Conservation (phyloP, 2,113 vertebrate genomes). For the Chlorodrepanis virens region DNA sequence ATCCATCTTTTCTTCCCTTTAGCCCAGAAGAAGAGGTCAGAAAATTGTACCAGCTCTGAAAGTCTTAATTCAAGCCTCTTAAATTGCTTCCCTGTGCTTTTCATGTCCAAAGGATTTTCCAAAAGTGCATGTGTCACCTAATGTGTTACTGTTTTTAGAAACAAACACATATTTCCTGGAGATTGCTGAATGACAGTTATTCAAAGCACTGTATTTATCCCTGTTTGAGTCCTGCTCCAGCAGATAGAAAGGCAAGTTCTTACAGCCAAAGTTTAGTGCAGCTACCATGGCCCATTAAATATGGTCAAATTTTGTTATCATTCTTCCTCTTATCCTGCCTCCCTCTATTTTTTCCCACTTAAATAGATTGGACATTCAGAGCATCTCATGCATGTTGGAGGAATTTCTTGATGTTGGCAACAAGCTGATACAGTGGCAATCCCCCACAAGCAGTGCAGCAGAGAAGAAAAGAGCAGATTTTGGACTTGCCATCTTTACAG, state of each 20-base stretch:
- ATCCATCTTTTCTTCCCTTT: background rate
- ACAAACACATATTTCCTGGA: constrained; percentile 22
- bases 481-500: background rate
- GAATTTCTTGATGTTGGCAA: background rate
- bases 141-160: constrained; percentile 13
- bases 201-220: background rate
- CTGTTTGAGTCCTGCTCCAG: background rate
- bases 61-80: background rate
- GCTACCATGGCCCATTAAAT: background rate
- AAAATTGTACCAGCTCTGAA: background rate
- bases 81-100: background rate
- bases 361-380: background rate
- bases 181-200: background rate
- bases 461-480: background rate
- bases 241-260: background rate
- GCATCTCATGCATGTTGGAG: background rate
- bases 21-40: background rate
- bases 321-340: background rate
- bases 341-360: background rate
- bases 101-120: background rate
- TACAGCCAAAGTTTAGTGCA: background rate
- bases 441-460: background rate
- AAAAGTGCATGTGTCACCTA: background rate
- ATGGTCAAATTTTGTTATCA: background rate
- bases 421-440: background rate